These are phyloP conservation scores for Felis chaus DNA, from an alignment of 2,113 vertebrate genomes.

Conservation along the genomic window DNA sequence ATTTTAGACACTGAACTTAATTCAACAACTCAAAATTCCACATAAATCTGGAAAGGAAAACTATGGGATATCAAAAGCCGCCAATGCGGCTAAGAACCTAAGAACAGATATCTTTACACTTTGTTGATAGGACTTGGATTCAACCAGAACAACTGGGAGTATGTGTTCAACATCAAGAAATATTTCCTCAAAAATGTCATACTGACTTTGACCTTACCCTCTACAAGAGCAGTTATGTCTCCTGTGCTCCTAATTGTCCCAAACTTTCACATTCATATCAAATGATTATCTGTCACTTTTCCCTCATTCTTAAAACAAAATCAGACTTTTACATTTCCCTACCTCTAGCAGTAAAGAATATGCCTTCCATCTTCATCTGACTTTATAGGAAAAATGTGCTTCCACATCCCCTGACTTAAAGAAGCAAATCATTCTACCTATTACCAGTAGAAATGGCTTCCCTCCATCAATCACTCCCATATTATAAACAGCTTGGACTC, in stretches of 20 bases:
- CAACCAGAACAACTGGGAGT: background rate
- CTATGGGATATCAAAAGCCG: background rate
- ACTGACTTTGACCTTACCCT: background rate
- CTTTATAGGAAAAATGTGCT: background rate
- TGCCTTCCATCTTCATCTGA: background rate
- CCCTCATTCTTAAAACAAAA: conserved; percentile 28
- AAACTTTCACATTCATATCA: background rate
- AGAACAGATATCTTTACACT: background rate
- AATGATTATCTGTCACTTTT: background rate
- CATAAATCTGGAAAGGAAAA: background rate
- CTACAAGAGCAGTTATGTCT: background rate
- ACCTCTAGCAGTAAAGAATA: background rate
- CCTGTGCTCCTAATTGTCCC: background rate
- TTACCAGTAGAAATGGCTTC: background rate
- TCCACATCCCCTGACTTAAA: background rate
- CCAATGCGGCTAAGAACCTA: background rate
- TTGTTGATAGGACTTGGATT: background rate
- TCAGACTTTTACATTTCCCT: background rate
- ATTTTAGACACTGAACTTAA: background rate
- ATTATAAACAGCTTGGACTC: background rate
- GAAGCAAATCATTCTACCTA: background rate
- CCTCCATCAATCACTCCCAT: background rate
- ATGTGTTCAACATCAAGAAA: background rate
- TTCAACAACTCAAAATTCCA: background rate
- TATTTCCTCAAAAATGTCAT: background rate